Evolutionary conservation across 2,888 invertebrate species (phyloP), one percentile per base, ranked within the genome.

Genomic region (Drosophila mimetica): DNA sequence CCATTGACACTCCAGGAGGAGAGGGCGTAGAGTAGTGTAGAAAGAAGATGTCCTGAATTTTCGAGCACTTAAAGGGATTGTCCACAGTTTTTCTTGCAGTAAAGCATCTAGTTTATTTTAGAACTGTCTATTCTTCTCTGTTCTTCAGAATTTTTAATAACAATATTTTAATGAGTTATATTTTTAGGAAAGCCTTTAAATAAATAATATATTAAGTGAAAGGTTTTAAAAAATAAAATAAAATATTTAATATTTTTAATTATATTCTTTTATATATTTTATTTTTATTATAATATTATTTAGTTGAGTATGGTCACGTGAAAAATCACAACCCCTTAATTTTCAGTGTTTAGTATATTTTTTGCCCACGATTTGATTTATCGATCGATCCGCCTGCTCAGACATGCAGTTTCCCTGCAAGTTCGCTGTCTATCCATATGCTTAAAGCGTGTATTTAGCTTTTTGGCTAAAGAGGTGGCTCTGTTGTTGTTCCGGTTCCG

Each of bases 401-500:
- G 37, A 16, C 50, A 22, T 42, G 18, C 32, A 64, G 34, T 65
- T 63, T 9, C 42, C 36, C 16, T 11, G 20, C 14, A 7, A 55
- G 18, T 25, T 32, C 36, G 30, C 37, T 11, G 32, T 36, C 41
- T 52, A 16, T 6, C 39, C 54, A 34, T 18, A 16, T 48, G 52
- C 55, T 53, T 47, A 9, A 60, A 54, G 48, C 55, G 42, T 50
- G 28, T 39, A 47, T 63, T 77, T 74, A 47, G 55, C 67, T 74
- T 73, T 51, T 58, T 41, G 64, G 58, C 77, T 18, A 28, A 52
- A 53, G 55, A 54, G 58, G 57, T 64, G 47, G 44, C 58, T 9
- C 18, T 41, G 16, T 50, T 60, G 47, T 44, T 47, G 65, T 47
- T 47, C 32, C 46, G 54, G 36, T 70, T 51, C 50, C 59, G 59